Evolutionary conservation across 2,113 vertebrate genomes (phyloP).

Genomic region (Corapipo altera): DNA sequence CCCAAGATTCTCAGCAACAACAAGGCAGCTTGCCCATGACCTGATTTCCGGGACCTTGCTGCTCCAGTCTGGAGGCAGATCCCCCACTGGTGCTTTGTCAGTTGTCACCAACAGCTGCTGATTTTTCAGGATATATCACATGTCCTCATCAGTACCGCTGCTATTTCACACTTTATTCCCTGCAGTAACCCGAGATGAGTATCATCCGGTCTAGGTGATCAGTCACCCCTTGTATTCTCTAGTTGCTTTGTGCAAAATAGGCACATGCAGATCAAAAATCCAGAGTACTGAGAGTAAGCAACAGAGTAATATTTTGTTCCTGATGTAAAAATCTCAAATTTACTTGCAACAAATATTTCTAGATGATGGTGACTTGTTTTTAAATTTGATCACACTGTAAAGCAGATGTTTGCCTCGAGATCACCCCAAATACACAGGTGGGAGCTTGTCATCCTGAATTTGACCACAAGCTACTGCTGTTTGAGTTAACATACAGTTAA

Average conservation of each 20-base stretch:
- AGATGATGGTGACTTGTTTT: not conserved
- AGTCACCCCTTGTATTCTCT: not conserved
- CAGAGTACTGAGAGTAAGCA: not conserved
- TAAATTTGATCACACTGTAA: not conserved
- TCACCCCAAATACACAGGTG: not conserved
- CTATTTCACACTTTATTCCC: conserved; percentile 45
- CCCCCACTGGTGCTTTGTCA: not conserved
- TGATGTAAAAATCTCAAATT: not conserved
- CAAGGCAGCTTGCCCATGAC: not conserved
- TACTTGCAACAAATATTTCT: not conserved
- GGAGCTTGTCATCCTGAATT: not conserved
- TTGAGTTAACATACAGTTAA: not conserved
- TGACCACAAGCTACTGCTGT: not conserved
- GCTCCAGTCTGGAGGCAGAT: not conserved
- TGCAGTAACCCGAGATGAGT: not conserved
- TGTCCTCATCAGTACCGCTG: not conserved
- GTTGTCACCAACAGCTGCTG: conserved; percentile 20
- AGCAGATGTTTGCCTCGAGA: not conserved
- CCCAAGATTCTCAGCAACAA: not conserved
- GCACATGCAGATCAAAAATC: not conserved
- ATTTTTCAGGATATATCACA: conserved; percentile 19
- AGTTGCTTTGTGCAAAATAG: not conserved
- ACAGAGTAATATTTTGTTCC: not conserved
- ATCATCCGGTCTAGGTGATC: conserved; percentile 17
- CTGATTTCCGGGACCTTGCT: not conserved